phyloP scores from a whole-genome alignment of 30 jellyfish, hydroid and myxozoan genomes.

The Aurelia aurita complex sp. Pacific region DNA sequence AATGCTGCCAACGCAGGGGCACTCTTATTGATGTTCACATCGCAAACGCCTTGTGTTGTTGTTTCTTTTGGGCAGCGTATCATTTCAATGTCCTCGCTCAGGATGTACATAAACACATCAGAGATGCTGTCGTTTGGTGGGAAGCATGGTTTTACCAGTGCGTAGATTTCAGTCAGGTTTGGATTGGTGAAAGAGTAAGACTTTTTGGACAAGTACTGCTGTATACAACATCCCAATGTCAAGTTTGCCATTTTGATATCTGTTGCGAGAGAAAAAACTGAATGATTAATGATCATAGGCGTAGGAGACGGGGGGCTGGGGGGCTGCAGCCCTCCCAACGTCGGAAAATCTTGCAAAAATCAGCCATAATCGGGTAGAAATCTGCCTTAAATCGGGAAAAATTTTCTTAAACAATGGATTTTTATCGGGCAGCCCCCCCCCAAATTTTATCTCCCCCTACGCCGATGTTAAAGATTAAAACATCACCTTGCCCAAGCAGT shows the following conservation, averaged over 20 bases:
- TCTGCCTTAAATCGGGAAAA: too few relatives aligned
- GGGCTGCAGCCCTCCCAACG: too few relatives aligned
- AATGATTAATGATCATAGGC: too few relatives aligned
- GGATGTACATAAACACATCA: conserved; percentile 17
- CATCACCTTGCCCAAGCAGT: too few relatives aligned
- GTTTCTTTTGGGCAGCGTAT: conserved; percentile 7
- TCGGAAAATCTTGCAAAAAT: too few relatives aligned
- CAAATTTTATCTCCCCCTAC: too few relatives aligned
- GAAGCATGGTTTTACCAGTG: conserved; percentile 52
- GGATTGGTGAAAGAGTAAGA: conserved; percentile 1
- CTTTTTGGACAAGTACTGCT: neutral
- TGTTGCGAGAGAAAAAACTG: too few relatives aligned
- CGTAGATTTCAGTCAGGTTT: conserved; percentile 34
- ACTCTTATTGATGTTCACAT: neutral
- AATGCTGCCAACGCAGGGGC: conserved; percentile 19
- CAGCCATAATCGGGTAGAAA: too few relatives aligned
- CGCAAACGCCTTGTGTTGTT: neutral
- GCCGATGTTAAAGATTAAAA: too few relatives aligned
- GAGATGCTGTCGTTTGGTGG: conserved; percentile 24
- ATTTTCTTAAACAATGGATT: too few relatives aligned
- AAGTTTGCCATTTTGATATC: conserved; percentile 14
- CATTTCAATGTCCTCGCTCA: conserved; percentile 16
- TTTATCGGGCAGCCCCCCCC: too few relatives aligned
- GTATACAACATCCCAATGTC: conserved; percentile 33
- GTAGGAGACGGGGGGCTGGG: too few relatives aligned